phyloP scores from a whole-genome alignment of 2,888 invertebrate genomes.

The Lysandra coridon region DNA sequence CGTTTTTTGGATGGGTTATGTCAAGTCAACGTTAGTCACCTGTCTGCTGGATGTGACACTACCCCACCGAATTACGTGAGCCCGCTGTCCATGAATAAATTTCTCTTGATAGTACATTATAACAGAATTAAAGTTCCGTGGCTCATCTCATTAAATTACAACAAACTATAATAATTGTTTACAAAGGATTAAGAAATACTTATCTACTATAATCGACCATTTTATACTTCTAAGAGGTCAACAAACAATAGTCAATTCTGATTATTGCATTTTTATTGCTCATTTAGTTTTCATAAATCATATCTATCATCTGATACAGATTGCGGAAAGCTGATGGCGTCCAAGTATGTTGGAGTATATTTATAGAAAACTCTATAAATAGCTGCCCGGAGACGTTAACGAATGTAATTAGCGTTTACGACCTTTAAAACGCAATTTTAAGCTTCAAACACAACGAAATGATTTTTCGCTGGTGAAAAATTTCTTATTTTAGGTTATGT shows the following conservation, averaged over 20 bases:
- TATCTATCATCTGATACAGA: background rate
- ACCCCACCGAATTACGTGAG: too few species aligned
- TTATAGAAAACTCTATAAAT: background rate
- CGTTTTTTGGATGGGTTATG: too few species aligned
- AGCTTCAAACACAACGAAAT: slow-evolving; percentile 6
- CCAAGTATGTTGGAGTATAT: background rate
- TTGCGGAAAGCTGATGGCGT: background rate
- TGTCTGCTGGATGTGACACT: too few species aligned
- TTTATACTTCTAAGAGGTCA: background rate
- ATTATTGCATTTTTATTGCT: background rate
- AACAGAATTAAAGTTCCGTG: too few species aligned
- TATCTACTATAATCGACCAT: background rate
- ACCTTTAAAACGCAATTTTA: slow-evolving; percentile 7
- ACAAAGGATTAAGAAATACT: background rate
- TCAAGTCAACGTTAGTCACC: too few species aligned
- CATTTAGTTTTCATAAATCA: background rate
- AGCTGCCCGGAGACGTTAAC: background rate
- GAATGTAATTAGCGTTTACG: slow-evolving; percentile 8
- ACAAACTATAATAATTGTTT: background rate
- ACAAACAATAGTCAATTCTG: background rate
- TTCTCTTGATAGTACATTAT: too few species aligned
- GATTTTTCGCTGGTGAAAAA: background rate
- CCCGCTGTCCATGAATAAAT: too few species aligned
- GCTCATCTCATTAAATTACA: background rate
- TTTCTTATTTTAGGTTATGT: too few species aligned